Evolutionary conservation across 1,140 invertebrate species (phyloP).

Genomic region (Drosophila equinoxialis): DNA sequence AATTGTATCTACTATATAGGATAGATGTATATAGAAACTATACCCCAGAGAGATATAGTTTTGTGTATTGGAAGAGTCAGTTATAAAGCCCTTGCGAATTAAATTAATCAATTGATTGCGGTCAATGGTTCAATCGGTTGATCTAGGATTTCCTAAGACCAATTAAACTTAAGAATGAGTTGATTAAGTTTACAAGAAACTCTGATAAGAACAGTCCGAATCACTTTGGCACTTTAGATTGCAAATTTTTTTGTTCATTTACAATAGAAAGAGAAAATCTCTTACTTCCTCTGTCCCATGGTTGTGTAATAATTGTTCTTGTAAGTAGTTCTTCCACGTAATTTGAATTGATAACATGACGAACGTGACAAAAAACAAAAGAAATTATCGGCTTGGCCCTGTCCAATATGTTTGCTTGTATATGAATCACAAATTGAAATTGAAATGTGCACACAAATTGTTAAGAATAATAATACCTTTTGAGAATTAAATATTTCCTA

Average conservation of each 20-base stretch:
- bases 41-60: too few relatives aligned
- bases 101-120: not conserved
- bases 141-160: not conserved
- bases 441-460: not conserved
- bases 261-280: too few relatives aligned
- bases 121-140: not conserved
- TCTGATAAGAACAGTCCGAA: too few relatives aligned
- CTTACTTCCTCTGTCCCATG: not conserved
- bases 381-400: not conserved
- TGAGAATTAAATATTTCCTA: not conserved
- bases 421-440: not conserved
- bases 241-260: too few relatives aligned
- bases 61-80: not conserved
- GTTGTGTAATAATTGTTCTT: slow-evolving; percentile 20
- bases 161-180: too few relatives aligned
- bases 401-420: not conserved
- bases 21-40: too few relatives aligned
- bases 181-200: too few relatives aligned
- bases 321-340: slow-evolving; percentile 1
- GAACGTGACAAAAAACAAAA: slow-evolving; percentile 11
- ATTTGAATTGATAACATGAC: slow-evolving; percentile 9
- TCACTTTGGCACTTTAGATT: too few relatives aligned
- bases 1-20: not conserved
- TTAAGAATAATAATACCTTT: not conserved
- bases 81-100: not conserved